Base-by-base conservation (phyloP, 92 coral and sea anemone species). In the Parazoanthus atlanticus region DNA sequence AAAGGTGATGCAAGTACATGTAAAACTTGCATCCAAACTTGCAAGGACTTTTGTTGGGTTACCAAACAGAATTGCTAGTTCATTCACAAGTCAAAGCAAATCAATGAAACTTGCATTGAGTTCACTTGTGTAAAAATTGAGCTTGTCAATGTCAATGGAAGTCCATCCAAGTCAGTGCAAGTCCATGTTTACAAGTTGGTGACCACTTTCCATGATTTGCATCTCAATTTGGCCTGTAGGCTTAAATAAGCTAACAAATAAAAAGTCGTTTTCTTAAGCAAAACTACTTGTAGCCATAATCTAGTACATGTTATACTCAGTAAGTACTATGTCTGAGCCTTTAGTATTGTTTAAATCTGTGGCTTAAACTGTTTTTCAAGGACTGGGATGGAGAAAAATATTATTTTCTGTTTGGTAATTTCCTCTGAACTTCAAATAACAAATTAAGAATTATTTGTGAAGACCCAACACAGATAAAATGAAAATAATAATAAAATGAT, bases 371-470 rank as follows among this genome's bases (percentile, higher is more conserved):
- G 21, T 38, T 30, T 74, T 23, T 36, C 4, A 2, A 74, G 79
- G 79, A 74, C 79, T 74, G 79, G 79, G 79, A 74, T 74, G 79
- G 49, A 74, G 25, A 74, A 31, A n/a, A 71, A 29, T 71, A 8
- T 28, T n/a, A n/a, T n/a, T n/a, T 70, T 58, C 67, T 25, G 19
- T 15, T 70, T 70, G 33, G 25, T 13, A 70, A 70, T 70, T 70
- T 70, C 21, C 1, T 70, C 8, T 11, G 5, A 71, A 30, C 6
- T 9, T 3, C 26, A 61, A 61, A 19, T 61, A 5, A 21, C 26
- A 21, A 52, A 52, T 15, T 52, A 61, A 61, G 17, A 4, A 23
- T 61, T 25, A 23, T 52, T 61, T 61, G 28, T 1, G 28, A 61
- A 61, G 69, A 19, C 69, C 15, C 26, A 19, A 3, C 19, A 23